phyloP scores from a whole-genome alignment of 1,140 invertebrate genomes.

The Zaprionus tsacasi region DNA sequence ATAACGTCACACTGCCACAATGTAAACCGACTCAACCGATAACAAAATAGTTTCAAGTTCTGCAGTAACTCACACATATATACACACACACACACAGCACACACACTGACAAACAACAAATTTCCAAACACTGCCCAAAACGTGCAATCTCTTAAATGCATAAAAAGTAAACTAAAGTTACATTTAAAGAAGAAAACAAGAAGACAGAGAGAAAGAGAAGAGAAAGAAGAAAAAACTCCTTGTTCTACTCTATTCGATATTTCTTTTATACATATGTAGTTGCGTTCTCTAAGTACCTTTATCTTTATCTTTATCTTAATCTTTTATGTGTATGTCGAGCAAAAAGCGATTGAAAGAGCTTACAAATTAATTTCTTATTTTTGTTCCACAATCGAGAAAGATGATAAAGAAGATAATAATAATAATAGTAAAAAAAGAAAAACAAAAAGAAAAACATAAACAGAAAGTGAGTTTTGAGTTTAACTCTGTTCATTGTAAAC shows the following conservation, averaged over 20 bases:
- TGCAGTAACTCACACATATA: conserved; percentile 42
- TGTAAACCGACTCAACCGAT: conserved; percentile 25
- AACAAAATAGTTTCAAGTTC: conserved; percentile 57
- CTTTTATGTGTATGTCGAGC: conserved; percentile 58
- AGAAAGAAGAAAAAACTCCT: conserved; percentile 60
- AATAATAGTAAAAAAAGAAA: conserved; percentile 47
- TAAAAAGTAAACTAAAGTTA: conserved; percentile 54
- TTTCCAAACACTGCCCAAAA: conserved; percentile 81
- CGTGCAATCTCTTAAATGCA: conserved; percentile 75
- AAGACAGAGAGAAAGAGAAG: conserved; percentile 11
- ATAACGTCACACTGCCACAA: conserved; percentile 70
- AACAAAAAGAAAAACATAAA: conserved; percentile 46
- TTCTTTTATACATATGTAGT: conserved; percentile 63
- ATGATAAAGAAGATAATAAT: conserved; percentile 33
- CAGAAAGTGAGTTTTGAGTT: conserved; percentile 75
- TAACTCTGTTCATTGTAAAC: conserved; percentile 81
- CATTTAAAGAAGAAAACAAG: conserved; percentile 23
- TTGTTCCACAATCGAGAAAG: conserved; percentile 39
- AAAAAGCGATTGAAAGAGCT: conserved; percentile 33
- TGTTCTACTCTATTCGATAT: conserved; percentile 70
- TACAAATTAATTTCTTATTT: conserved; percentile 11
- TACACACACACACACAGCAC: conserved; percentile 36
- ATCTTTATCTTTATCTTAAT: conserved; percentile 67
- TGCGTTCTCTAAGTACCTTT: conserved; percentile 81
- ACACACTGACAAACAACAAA: conserved; percentile 48